Percentiles rank a stretch among this genome's conserved stretches.
These are phyloP conservation scores for Scaptomyza pallida DNA, from an alignment of 1,140 invertebrate species.

Conservation along the genomic window DNA sequence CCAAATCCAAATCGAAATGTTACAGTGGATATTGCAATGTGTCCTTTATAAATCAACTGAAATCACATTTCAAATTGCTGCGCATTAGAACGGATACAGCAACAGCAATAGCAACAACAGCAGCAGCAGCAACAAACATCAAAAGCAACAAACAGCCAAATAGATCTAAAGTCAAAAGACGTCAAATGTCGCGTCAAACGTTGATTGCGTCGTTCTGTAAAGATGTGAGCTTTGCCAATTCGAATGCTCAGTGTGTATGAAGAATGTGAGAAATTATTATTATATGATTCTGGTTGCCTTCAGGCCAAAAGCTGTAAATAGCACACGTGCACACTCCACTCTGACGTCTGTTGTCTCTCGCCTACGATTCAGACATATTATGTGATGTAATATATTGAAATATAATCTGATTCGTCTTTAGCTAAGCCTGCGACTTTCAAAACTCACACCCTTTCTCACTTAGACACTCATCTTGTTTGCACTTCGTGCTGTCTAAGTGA, in stretches of 20 bases:
- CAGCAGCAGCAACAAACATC: slow-evolving; percentile 20
- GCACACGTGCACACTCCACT: slow-evolving; percentile 5
- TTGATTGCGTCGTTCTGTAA: slow-evolving; percentile 68
- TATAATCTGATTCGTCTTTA: slow-evolving; percentile 57
- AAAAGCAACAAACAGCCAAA: slow-evolving; percentile 21
- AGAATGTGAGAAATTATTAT: slow-evolving; percentile 53
- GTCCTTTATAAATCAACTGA: slow-evolving; percentile 79
- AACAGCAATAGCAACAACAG: slow-evolving; percentile 35
- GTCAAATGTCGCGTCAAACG: slow-evolving; percentile 68
- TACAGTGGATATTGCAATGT: slow-evolving; percentile 61
- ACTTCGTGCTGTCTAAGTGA: neutral
- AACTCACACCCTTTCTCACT: neutral
- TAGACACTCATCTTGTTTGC: slow-evolving; percentile 15
- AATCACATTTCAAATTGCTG: slow-evolving; percentile 79
- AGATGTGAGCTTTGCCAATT: slow-evolving; percentile 55
- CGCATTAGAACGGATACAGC: slow-evolving; percentile 76
- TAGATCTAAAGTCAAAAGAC: slow-evolving; percentile 56
- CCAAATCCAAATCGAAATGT: slow-evolving; percentile 29
- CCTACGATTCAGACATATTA: slow-evolving; percentile 5
- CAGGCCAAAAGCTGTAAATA: slow-evolving; percentile 17
- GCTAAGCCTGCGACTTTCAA: neutral
- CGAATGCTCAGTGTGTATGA: slow-evolving; percentile 20
- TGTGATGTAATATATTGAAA: slow-evolving; percentile 70
- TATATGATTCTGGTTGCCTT: neutral
- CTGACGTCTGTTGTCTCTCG: too few relatives aligned